Evolutionary conservation across 2,888 invertebrate genomes (phyloP), one percentile per base, ranked within the genome.

Genomic region (Chesias legatella): DNA sequence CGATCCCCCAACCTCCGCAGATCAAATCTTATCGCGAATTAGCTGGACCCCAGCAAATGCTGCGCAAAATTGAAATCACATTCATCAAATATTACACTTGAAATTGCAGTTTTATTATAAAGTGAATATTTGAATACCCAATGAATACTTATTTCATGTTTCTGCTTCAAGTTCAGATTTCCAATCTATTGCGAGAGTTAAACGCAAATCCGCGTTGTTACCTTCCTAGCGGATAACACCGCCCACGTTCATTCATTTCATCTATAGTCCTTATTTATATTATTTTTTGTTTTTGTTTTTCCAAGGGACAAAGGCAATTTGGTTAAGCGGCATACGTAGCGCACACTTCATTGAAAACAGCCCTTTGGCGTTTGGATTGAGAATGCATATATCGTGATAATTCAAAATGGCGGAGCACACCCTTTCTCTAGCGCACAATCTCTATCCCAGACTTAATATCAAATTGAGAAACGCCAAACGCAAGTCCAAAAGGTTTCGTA

Each of bases 361-460:
- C 27, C 45, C 36, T 39, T 42, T 43, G 39, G 33, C 29, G 38
- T 34, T 36, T 36, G 59, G 68, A 77, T 77, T 74, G 70, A 64
- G 71, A 79, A 79, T 79, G 80, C 79, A 79, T 79, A 79, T 78
- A 79, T 52, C 29, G 20, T 34, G 63, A 63, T 77, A 76, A 77
- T 74, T 63, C 77, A 71, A 67, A 48, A 73, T 69, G 74, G 73
- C 68, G 56, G 61, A 56, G 58, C 54, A 56, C 39, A 29, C 29
- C 35, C 36, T 46, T 40, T 39, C 28, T 44, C 45, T 43, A 35
- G 42, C 30, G 26, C 34, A 31, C 46, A 32, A 30, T 20, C 10
- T 27, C 29, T 5, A 11, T 27, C 10, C 10, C 13, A 17, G 3
- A 17, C 13, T 17, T 3, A 2, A 17, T 17, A 5, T 17, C 13